Evolutionary conservation across 1,140 invertebrate genomes (phyloP).

Genomic region (Drosophila serrata): DNA sequence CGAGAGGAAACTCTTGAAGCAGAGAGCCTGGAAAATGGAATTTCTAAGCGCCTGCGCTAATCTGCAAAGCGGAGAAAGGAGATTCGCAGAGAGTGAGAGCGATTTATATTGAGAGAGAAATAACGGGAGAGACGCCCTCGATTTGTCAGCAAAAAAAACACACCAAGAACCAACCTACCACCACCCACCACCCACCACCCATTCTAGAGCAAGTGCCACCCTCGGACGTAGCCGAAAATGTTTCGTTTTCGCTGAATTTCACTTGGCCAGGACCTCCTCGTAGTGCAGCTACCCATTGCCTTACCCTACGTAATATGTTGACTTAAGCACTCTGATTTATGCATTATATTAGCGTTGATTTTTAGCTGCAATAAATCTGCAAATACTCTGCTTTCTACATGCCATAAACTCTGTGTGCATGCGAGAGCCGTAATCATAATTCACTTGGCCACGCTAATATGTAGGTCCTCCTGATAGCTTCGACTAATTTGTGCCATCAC

Average conservation of each 20-base stretch:
- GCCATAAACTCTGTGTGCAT: conserved; percentile 57
- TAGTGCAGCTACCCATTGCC: conserved; percentile 11
- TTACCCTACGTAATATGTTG: conserved; percentile 51
- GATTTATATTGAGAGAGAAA: background rate
- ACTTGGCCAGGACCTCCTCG: conserved; percentile 51
- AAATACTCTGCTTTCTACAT: conserved; percentile 49
- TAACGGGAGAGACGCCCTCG: conserved; percentile 21
- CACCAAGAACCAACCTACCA: conserved; percentile 4
- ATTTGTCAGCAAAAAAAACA: conserved; percentile 9
- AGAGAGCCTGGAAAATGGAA: conserved; percentile 48
- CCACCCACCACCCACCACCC: conserved; percentile 4
- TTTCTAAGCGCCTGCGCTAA: conserved; percentile 51
- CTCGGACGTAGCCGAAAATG: conserved; percentile 42
- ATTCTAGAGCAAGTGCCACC: background rate
- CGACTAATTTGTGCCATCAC: conserved; percentile 30
- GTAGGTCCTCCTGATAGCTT: conserved; percentile 8
- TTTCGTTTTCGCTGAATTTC: conserved; percentile 77
- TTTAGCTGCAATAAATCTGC: conserved; percentile 77
- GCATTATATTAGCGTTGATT: conserved; percentile 79
- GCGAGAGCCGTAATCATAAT: conserved; percentile 49
- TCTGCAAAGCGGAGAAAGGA: conserved; percentile 2
- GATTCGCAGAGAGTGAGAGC: background rate
- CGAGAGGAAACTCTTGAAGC: conserved; percentile 6
- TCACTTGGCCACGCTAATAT: conserved; percentile 43
- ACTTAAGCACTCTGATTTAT: conserved; percentile 78